These are phyloP conservation scores for Drosophila funebris DNA, from an alignment of 1,140 invertebrate species.

Conservation along the genomic window DNA sequence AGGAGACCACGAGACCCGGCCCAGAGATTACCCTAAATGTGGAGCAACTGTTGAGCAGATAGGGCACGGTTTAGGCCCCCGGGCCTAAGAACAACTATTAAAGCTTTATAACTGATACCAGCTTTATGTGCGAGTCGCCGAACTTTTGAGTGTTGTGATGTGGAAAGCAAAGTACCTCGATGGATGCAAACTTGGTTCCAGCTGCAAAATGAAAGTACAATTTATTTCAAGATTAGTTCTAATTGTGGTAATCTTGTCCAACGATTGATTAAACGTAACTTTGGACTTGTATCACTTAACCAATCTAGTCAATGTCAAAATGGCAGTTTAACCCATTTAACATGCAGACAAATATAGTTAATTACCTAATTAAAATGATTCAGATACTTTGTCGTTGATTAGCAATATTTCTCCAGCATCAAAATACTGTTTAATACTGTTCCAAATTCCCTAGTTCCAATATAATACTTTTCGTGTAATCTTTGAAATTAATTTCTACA, in stretches of 20 bases:
- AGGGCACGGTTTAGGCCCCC: constrained; percentile 75
- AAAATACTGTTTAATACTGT: no score
- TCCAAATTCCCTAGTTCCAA: background rate
- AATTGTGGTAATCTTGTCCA: constrained; percentile 11
- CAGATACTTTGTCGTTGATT: no score
- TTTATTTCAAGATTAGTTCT: constrained; percentile 63
- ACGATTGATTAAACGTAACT: background rate
- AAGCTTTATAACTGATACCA: constrained; percentile 62
- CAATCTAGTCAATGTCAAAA: constrained; percentile 23
- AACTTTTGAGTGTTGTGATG: constrained; percentile 65
- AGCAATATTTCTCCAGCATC: no score
- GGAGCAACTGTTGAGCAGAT: constrained; percentile 77
- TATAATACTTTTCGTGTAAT: background rate
- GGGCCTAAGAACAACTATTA: constrained; percentile 10
- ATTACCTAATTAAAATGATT: no score
- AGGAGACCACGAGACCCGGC: constrained; percentile 15
- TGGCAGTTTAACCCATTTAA: constrained; percentile 5
- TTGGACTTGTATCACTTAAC: background rate
- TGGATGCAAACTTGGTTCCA: constrained; percentile 68
- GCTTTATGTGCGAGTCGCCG: constrained; percentile 18
- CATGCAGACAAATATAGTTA: no score
- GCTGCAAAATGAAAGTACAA: constrained; percentile 75
- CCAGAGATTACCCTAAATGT: constrained; percentile 74
- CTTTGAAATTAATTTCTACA: background rate
- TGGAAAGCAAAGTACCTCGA: constrained; percentile 75